Conservation (phyloP, 2,113 vertebrate species). For the Mohoua ochrocephala region DNA sequence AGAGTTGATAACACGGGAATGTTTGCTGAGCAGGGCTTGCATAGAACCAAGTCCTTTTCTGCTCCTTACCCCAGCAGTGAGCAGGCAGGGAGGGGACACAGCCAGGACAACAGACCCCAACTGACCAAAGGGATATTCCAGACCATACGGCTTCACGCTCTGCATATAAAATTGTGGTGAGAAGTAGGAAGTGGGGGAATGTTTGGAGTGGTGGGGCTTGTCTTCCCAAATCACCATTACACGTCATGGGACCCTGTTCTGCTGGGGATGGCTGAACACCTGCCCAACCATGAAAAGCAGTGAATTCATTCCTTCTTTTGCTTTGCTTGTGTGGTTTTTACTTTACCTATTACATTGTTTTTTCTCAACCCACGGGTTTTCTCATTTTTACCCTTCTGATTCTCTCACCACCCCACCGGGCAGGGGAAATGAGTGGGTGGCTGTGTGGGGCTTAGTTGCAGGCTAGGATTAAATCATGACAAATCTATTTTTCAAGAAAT, state of each 20-base stretch:
- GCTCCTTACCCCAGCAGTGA: too few species aligned
- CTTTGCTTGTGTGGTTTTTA: neutral
- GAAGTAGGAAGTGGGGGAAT: neutral
- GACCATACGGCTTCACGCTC: neutral
- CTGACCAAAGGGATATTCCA: neutral
- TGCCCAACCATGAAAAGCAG: neutral
- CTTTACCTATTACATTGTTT: neutral
- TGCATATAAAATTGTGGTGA: neutral
- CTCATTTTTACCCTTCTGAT: neutral
- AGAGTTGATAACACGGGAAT: neutral
- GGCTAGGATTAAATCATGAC: neutral
- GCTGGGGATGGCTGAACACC: neutral
- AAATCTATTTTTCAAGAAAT: neutral
- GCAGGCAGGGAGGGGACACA: neutral
- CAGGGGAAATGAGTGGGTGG: neutral
- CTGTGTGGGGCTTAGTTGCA: neutral
- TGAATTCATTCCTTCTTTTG: neutral
- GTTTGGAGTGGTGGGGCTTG: neutral
- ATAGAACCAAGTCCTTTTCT: neutral
- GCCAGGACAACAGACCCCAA: neutral
- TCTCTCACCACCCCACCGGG: rapidly evolving
- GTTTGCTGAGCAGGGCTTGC: neutral
- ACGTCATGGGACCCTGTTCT: neutral
- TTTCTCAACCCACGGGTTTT: neutral
- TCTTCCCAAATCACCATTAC: neutral